phyloP scores from a whole-genome alignment of 2,888 invertebrate species.

The Galerucella calmariensis region DNA sequence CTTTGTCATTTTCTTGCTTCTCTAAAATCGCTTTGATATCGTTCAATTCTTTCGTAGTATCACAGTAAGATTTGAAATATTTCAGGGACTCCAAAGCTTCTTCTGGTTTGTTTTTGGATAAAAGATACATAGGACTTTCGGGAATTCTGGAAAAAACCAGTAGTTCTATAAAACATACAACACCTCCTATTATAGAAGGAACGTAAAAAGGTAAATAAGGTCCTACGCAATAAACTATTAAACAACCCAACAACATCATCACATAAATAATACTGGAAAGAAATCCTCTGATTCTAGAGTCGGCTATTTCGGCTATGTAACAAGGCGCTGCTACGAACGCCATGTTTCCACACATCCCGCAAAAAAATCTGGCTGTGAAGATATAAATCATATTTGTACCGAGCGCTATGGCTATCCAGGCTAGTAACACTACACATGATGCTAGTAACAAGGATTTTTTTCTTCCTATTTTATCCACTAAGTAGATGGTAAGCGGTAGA shows the following conservation, averaged over 20 bases:
- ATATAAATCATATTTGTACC: constrained; percentile 57
- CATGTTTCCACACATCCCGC: constrained; percentile 61
- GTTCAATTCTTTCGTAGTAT: constrained; percentile 57
- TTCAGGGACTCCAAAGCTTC: constrained; percentile 56
- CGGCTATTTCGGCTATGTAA: constrained; percentile 63
- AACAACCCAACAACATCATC: constrained; percentile 61
- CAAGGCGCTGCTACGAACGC: constrained; percentile 63
- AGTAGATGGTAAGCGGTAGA: constrained; percentile 60
- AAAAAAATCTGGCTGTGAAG: constrained; percentile 59
- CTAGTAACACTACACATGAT: constrained; percentile 56
- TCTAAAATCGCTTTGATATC: constrained; percentile 58
- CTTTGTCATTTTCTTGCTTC: constrained; percentile 58
- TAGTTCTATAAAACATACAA: constrained; percentile 56
- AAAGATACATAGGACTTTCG: constrained; percentile 60
- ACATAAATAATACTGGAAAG: constrained; percentile 60
- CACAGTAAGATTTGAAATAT: constrained; percentile 52
- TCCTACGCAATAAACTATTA: constrained; percentile 56
- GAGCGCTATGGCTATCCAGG: constrained; percentile 60
- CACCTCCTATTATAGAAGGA: constrained; percentile 58
- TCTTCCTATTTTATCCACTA: constrained; percentile 59
- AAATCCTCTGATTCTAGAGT: constrained; percentile 61
- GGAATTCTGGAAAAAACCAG: constrained; percentile 60
- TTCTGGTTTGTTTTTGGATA: constrained; percentile 56
- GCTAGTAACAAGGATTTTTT: constrained; percentile 60
- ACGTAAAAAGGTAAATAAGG: constrained; percentile 59